phyloP scores from a whole-genome alignment of 2,888 invertebrate species.

The Hypomecis atomaria region DNA sequence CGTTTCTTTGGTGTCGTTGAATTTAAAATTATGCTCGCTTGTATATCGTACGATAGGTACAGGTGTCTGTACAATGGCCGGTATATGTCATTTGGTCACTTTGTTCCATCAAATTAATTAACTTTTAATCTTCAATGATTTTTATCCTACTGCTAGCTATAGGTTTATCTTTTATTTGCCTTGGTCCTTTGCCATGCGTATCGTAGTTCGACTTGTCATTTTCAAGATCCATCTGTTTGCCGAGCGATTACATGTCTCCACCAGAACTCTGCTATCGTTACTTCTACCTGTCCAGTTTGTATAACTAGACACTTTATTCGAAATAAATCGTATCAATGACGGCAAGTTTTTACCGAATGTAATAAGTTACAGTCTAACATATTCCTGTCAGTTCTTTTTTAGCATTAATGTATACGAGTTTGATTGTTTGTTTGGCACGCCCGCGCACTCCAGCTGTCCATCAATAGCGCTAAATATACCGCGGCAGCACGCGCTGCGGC shows the following conservation, averaged over 20 bases:
- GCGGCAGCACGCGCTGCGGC: conserved; percentile 34
- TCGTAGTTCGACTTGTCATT: too few relatives aligned
- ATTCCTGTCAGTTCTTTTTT: conserved; percentile 24
- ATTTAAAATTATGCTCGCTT: neutral
- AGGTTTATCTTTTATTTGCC: too few relatives aligned
- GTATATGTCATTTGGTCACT: too few relatives aligned
- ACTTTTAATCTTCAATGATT: too few relatives aligned
- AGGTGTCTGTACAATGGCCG: too few relatives aligned
- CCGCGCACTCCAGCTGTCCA: conserved; percentile 63
- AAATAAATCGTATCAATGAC: neutral
- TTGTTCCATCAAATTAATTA: too few relatives aligned
- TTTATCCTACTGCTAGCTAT: too few relatives aligned
- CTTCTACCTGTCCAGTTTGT: neutral
- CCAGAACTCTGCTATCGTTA: too few relatives aligned
- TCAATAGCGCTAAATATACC: conserved; percentile 48
- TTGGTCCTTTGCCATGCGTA: too few relatives aligned
- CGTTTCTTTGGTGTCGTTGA: neutral
- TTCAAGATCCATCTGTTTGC: too few relatives aligned
- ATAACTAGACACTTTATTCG: neutral
- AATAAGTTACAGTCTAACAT: neutral
- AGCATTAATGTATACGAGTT: conserved; percentile 41
- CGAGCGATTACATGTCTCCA: too few relatives aligned
- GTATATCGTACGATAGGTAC: neutral
- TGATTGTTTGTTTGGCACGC: conserved; percentile 67
- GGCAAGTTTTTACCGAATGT: neutral